Evolutionary conservation across 2,797 vertebrate genomes (phyloP).

Genomic region (Tragopan temminckii): DNA sequence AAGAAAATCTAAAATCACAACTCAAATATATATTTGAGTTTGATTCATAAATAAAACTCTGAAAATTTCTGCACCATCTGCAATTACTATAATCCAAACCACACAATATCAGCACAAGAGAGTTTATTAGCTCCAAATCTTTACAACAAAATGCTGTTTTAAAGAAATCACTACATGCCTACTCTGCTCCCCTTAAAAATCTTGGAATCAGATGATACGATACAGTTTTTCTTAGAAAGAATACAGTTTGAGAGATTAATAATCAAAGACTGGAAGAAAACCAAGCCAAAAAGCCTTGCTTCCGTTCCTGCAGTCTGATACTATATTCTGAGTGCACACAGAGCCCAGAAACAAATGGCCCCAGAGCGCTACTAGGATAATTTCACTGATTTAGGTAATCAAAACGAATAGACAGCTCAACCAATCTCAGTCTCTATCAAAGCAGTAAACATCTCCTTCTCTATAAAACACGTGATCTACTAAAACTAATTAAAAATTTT

Average conservation of each 20-base stretch:
- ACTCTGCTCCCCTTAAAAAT: background rate
- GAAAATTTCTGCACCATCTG: background rate
- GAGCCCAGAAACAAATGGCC: background rate
- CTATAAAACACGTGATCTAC: background rate
- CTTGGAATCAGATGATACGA: background rate
- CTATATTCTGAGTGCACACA: background rate
- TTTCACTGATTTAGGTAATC: background rate
- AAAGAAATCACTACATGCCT: background rate
- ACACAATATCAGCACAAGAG: background rate
- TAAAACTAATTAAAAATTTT: background rate
- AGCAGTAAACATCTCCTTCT: background rate
- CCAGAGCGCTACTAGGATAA: background rate
- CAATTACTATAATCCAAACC: background rate
- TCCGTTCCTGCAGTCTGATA: background rate
- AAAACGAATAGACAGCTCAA: background rate
- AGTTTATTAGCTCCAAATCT: background rate
- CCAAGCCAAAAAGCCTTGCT: background rate
- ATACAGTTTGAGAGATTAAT: background rate
- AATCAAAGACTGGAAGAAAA: background rate
- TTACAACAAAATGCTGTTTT: background rate
- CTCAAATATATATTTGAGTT: background rate
- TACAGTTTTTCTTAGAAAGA: background rate
- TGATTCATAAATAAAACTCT: background rate
- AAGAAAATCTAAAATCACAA: background rate
- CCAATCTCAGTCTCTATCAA: background rate